These are phyloP conservation scores for Tigriopus californicus DNA, from an alignment of 2,888 invertebrate genomes.

Conservation along the genomic window DNA sequence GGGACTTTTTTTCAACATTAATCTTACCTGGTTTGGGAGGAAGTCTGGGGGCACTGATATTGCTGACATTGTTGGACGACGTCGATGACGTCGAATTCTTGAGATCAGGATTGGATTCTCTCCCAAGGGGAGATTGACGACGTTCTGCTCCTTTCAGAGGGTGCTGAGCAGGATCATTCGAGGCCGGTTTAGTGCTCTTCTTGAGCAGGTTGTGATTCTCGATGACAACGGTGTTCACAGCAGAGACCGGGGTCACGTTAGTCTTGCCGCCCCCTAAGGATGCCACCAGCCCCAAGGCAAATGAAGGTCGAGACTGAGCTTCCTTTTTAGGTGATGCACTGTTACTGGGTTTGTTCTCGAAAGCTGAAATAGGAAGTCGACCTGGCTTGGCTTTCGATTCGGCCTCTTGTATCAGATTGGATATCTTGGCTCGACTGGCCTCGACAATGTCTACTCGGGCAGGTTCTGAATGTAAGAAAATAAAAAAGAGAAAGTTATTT, in stretches of 20 bases:
- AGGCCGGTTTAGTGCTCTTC: too few species aligned
- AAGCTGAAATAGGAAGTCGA: too few species aligned
- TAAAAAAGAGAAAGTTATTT: background rate
- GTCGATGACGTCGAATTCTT: background rate
- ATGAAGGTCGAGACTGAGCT: too few species aligned
- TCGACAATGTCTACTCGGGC: background rate
- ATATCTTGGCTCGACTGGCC: background rate
- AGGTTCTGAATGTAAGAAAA: background rate
- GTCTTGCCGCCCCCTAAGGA: background rate
- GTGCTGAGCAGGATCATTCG: too few species aligned
- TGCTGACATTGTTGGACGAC: background rate
- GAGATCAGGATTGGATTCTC: background rate
- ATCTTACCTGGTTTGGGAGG: constrained; percentile 55
- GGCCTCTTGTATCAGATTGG: background rate
- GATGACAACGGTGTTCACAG: too few species aligned
- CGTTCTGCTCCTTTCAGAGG: too few species aligned
- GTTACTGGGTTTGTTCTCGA: too few species aligned
- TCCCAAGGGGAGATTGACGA: background rate
- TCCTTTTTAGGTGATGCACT: background rate
- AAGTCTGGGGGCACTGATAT: constrained; percentile 37
- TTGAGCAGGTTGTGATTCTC: background rate
- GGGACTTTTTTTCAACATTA: background rate
- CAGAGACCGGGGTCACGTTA: too few species aligned
- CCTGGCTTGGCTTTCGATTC: background rate
- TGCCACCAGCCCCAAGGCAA: background rate